A percentile compares a stretch with the other conserved stretches of the same genome.
These are phyloP conservation scores for Orthosia gracilis DNA, from an alignment of 2,888 invertebrate genomes.

Conservation along the genomic window DNA sequence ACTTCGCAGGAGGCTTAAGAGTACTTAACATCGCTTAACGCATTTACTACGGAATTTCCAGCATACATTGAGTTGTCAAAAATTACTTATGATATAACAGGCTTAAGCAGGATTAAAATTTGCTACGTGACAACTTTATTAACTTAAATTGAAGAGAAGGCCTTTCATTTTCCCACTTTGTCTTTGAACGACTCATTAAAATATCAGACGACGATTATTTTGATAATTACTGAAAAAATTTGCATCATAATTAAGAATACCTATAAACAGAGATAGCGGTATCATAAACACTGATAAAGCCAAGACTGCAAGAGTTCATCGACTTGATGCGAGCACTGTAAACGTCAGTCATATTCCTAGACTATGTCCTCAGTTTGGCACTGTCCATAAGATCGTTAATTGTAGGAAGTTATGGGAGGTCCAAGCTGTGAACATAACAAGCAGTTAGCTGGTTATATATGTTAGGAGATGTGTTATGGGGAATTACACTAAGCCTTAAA, in stretches of 20 bases:
- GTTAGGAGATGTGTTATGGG: slow-evolving; percentile 18
- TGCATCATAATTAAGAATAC: slow-evolving; percentile 2
- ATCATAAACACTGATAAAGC: slow-evolving; percentile 8
- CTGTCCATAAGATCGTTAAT: slow-evolving; percentile 23
- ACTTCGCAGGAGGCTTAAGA: slow-evolving; percentile 65
- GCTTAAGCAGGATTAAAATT: slow-evolving; percentile 62
- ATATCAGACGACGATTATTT: neutral
- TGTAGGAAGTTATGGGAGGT: slow-evolving; percentile 34
- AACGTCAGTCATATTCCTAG: slow-evolving; percentile 7
- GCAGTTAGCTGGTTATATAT: slow-evolving; percentile 44
- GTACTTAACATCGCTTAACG: slow-evolving; percentile 68
- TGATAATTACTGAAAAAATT: neutral
- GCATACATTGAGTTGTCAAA: slow-evolving; percentile 62
- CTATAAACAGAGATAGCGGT: slow-evolving; percentile 1
- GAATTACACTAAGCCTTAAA: slow-evolving; percentile 18
- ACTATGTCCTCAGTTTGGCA: slow-evolving; percentile 39
- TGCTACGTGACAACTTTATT: slow-evolving; percentile 50
- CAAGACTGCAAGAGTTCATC: neutral
- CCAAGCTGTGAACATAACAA: slow-evolving; percentile 18
- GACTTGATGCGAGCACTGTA: neutral
- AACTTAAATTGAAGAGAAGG: slow-evolving; percentile 52
- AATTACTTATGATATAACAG: slow-evolving; percentile 65
- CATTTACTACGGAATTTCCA: slow-evolving; percentile 64
- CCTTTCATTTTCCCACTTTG: slow-evolving; percentile 16
- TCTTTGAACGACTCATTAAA: slow-evolving; percentile 8